Conservation (phyloP, 23 tunicate species). For the Trididemnum miniatum region DNA sequence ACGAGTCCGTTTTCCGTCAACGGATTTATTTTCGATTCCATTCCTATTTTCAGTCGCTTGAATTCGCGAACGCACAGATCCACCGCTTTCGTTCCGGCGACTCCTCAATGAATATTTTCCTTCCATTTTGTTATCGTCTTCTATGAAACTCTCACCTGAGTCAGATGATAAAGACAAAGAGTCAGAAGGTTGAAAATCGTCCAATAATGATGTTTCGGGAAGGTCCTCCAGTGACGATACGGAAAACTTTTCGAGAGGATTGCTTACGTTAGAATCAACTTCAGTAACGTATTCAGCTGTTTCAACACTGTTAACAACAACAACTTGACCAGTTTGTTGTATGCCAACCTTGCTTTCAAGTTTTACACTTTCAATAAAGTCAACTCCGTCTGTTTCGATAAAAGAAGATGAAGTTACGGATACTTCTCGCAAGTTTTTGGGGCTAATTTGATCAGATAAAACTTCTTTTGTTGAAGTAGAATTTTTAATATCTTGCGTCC, state of each 20-base stretch:
- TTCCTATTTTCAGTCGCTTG: slow-evolving; percentile 50
- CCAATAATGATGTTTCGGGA: neutral
- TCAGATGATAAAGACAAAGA: neutral
- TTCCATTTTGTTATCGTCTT: slow-evolving; percentile 45
- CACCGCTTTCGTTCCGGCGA: slow-evolving; percentile 33
- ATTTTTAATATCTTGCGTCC: no score
- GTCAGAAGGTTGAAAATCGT: neutral
- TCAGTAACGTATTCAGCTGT: no score
- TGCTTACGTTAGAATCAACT: neutral
- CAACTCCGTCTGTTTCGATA: no score
- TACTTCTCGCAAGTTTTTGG: no score
- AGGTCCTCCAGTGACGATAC: neutral
- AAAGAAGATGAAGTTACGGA: no score
- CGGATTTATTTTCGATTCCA: neutral
- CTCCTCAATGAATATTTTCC: slow-evolving; percentile 40
- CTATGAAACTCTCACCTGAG: slow-evolving; percentile 1
- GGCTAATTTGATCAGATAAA: no score
- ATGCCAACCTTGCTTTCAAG: no score
- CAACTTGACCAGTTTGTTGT: no score
- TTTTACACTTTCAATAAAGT: no score
- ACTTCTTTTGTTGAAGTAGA: no score
- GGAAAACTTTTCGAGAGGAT: neutral
- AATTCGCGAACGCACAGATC: slow-evolving; percentile 69
- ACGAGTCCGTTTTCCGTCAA: slow-evolving; percentile 7
- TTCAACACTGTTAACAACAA: no score